These are phyloP conservation scores for Mormyrus proboscirostris DNA, from an alignment of 2,797 vertebrate species.

Conservation along the genomic window DNA sequence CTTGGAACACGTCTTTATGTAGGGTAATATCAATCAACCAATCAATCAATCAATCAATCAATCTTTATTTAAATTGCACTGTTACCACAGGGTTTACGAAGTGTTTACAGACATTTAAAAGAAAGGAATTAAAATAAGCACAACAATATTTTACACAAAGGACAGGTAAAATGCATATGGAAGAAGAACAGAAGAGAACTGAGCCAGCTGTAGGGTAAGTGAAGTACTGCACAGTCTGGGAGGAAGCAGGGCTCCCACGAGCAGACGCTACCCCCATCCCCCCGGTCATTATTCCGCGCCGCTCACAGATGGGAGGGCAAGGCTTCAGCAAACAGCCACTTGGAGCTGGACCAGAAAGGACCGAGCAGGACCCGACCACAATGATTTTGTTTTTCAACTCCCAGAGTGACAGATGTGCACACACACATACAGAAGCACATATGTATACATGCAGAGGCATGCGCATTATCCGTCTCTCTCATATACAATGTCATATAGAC, in stretches of 20 bases:
- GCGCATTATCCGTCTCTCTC: neutral
- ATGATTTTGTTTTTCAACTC: neutral
- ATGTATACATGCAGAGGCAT: neutral
- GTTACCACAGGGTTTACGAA: neutral
- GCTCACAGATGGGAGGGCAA: neutral
- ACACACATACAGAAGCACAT: neutral
- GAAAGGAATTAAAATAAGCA: neutral
- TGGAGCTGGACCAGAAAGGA: neutral
- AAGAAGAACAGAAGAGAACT: neutral
- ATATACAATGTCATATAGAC: neutral
- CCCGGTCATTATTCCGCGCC: neutral
- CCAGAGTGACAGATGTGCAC: neutral
- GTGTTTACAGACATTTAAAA: neutral
- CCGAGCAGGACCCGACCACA: neutral
- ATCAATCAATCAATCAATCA: neutral
- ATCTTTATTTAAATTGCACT: neutral
- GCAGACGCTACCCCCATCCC: neutral
- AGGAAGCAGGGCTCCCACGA: neutral
- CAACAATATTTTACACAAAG: slow-evolving; percentile 2
- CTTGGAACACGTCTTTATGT: slow-evolving; percentile 20
- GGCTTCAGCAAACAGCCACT: neutral
- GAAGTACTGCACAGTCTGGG: neutral
- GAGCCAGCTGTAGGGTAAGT: slow-evolving; percentile 11
- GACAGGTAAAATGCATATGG: neutral
- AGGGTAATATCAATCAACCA: neutral